Conservation (phyloP, 2,113 vertebrate genomes). For the Ictidomys tridecemlineatus region DNA sequence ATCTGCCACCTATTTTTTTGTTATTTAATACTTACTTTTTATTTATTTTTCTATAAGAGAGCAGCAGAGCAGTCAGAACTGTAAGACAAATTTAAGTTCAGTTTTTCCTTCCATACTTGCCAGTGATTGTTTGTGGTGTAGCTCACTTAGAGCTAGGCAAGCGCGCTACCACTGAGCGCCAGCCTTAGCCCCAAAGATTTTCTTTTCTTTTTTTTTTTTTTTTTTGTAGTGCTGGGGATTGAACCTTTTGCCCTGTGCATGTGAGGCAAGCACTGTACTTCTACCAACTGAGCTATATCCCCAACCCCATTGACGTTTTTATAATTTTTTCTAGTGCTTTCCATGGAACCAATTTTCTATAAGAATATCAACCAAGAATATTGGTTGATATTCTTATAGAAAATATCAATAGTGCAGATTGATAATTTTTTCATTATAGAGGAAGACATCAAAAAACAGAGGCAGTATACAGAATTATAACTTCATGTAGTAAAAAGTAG, state of each 20-base stretch:
- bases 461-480: background rate
- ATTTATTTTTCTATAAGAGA: background rate
- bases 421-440: background rate
- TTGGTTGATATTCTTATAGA: too few species aligned
- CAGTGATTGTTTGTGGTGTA: background rate
- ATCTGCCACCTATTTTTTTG: background rate
- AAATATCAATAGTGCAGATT: background rate
- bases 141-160: background rate
- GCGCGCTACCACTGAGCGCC: too few species aligned
- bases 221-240: too few species aligned
- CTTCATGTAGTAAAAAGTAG: background rate
- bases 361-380: background rate
- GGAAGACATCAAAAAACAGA: background rate
- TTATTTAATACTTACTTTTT: slow-evolving; percentile 29
- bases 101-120: slow-evolving; percentile 16
- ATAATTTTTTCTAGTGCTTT: background rate
- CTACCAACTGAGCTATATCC: too few species aligned
- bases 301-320: background rate
- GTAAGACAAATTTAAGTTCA: slow-evolving; percentile 11
- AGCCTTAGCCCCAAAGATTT: too few species aligned
- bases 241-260: too few species aligned
- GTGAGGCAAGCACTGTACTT: too few species aligned
- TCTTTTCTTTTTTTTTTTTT: too few species aligned
- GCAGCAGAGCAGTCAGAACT: background rate
- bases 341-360: background rate